Conservation (phyloP, 1,140 invertebrate genomes). For the Microplitis mediator region DNA sequence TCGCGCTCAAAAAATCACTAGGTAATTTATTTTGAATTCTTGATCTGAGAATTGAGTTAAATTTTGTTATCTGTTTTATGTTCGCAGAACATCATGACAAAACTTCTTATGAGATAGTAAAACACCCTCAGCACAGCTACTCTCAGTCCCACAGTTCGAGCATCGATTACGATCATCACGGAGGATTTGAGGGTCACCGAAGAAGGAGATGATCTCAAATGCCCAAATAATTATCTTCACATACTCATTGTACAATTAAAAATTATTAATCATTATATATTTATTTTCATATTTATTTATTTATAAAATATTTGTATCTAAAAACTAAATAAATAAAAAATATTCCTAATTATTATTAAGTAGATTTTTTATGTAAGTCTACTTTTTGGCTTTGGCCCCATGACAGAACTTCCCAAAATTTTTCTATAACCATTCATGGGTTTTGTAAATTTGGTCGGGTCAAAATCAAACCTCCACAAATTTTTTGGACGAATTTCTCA, state of each 20-base stretch:
- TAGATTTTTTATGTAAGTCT: too few species aligned
- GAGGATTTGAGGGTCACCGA: constrained; percentile 66
- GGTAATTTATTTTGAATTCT: constrained; percentile 37
- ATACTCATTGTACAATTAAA: constrained; percentile 19
- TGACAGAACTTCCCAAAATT: too few species aligned
- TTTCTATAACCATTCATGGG: too few species aligned
- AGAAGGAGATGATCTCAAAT: constrained; percentile 38
- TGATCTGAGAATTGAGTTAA: neutral
- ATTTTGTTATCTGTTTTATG: neutral
- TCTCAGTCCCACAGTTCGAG: constrained; percentile 78
- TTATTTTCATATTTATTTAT: constrained; percentile 9
- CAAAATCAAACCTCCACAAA: too few species aligned
- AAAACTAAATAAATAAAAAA: neutral
- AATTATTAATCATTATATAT: constrained; percentile 36
- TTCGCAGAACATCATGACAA: constrained; percentile 66
- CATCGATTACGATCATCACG: constrained; percentile 70
- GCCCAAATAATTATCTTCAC: constrained; percentile 46
- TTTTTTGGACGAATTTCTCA: too few species aligned
- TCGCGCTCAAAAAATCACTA: constrained; percentile 78
- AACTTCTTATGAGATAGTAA: constrained; percentile 83
- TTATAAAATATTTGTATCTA: neutral
- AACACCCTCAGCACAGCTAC: constrained; percentile 80
- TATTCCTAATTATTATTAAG: too few species aligned
- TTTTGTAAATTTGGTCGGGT: too few species aligned
- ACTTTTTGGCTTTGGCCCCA: too few species aligned